Base-by-base conservation (phyloP, 2,113 vertebrate species). In the Furnarius figulus region DNA sequence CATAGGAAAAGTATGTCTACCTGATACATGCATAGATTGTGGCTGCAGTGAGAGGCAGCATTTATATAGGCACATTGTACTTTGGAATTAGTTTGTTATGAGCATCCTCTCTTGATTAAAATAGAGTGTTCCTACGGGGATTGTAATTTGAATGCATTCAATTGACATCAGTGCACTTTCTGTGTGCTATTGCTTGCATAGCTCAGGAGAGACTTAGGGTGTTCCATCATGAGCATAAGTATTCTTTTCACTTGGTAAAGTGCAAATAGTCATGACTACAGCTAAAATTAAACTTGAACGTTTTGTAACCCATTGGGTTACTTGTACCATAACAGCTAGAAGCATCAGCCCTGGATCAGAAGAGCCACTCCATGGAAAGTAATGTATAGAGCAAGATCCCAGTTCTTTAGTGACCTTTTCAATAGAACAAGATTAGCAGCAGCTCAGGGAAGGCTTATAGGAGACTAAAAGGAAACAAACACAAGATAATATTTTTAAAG, bases 41-140 rank as follows among this genome's bases (percentile, higher is more conserved):
- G 23, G 5, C 25, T 58, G 17, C 16, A 58, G 22, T 33, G 46
- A 62, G 39, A 63, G 24, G 30, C 35, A 80, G 13, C 4, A 8
- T 30, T 9, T 17, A 39, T 17, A 27, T 30, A 35, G 0, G 31
- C 2, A 31, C 0, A 0, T 75, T 49, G 14, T 19, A 14, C 33
- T 83, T 82, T 37, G 50, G 14, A 87, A 67, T 8, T 47, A 46
- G 50, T 52, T 59, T 0, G 0, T 37, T 61, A 22, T 27, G 2
- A 74, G 21, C 42, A 56, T 66, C 28, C 28, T 61, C 14, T 65
- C 30, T 65, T 84, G 33, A 79, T 22, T 74, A 59, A 78, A 95
- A 73, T 27, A 35, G 14, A 67, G 10, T 39, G 25, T 17, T 23
- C 31, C 83, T 55, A 50, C 0, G 1, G 15, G 10, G 15, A 50